phyloP scores from a whole-genome alignment of 2,113 vertebrate species.

The Chitala chitala region DNA sequence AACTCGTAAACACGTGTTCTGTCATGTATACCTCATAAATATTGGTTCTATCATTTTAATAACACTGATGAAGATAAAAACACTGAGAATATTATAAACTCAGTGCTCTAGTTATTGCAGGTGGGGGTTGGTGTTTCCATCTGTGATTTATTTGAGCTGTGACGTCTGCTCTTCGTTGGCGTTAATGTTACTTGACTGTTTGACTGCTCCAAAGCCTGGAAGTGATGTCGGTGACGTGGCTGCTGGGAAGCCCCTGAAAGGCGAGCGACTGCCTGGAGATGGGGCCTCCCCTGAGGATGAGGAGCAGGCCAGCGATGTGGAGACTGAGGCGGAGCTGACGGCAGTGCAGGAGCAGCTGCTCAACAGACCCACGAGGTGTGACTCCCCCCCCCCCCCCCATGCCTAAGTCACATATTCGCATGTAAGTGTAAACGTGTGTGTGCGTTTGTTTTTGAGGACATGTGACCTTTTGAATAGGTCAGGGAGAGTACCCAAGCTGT shows the following conservation, averaged over 20 bases:
- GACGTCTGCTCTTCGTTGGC: not conserved
- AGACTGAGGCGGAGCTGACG: slow-evolving; percentile 11
- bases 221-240: slow-evolving; percentile 3
- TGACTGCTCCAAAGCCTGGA: slow-evolving; percentile 30
- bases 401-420: not conserved
- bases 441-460: not conserved
- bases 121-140: not conserved
- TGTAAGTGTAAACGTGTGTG: not conserved
- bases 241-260: not conserved
- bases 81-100: too few relatives aligned
- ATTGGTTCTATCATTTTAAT: too few relatives aligned
- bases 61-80: too few relatives aligned
- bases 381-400: not conserved
- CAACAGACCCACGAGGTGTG: slow-evolving; percentile 53
- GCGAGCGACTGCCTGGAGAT: not conserved
- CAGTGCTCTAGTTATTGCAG: too few relatives aligned
- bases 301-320: not conserved
- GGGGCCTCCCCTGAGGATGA: not conserved
- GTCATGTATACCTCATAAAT: too few relatives aligned
- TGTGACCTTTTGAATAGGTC: slow-evolving; percentile 35
- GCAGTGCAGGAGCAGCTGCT: slow-evolving; percentile 26
- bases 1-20: not conserved
- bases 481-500: slow-evolving; percentile 62
- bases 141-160: not conserved
- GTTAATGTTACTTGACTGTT: not conserved